Base-by-base conservation (phyloP, 1,140 invertebrate species). In the Ceratina australensis region DNA sequence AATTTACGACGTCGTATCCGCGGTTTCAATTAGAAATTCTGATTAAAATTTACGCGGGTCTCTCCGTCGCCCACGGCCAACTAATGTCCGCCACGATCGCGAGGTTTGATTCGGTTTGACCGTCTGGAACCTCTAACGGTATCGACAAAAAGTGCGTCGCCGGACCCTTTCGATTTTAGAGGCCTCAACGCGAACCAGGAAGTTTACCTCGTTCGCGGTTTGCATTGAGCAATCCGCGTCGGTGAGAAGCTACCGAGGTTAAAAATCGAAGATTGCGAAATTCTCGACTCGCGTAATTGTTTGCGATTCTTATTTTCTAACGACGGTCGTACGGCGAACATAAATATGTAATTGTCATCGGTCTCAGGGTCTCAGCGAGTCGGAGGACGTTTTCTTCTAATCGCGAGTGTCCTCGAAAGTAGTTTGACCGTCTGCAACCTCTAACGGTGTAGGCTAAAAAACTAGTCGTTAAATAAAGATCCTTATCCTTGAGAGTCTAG, bases 391-490 rank as follows among this genome's bases (percentile, higher is more conserved):
- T 61, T 59, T 28, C 42, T 24, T 83, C 78, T 64, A 63, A 78
- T 71, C 57, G 56, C 42, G 42, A 73, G 26, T 20, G 72, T 83
- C 77, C 77, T 82, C 24, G 22, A 80, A 52, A 64, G 52, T n/a
- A 2, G 57, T 56, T 47, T 89, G 89, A 90, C 89, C 89, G 89
- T 90, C 89, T 90, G 84, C 78, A 82, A 90, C 87, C 89, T 89
- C 89, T 90, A 90, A 90, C 89, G 89, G 89, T 86, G n/a, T 67
- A 64, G 81, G 72, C 59, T 50, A 68, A 86, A 88, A 87, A 80
- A 22, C 72, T 60, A 80, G 69, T 67, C 78, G 72, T 52, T 80
- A 76, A 83, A 47, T 16, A 73, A 64, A 33, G 76, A 83, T 71
- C 22, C 42, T 64, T 73, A 79, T 83, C 83, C 83, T 83, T 83